Conservation (phyloP, 2,797 vertebrate genomes). For the Somateria mollissima region DNA sequence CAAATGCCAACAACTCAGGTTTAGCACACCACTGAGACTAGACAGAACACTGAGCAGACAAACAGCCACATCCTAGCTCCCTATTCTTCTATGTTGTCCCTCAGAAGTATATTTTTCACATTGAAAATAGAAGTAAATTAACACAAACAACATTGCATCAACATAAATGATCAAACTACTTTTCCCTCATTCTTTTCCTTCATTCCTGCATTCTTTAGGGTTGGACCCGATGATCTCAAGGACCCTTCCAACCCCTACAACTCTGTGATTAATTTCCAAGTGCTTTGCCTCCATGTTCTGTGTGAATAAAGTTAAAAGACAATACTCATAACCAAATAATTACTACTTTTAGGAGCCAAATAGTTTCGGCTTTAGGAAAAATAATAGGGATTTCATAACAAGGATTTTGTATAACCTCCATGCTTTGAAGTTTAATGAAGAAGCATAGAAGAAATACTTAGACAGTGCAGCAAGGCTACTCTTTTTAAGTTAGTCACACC, state of each 20-base stretch:
- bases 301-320: neutral
- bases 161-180: neutral
- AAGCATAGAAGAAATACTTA: neutral
- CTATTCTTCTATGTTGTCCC: neutral
- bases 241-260: too few relatives aligned
- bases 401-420: neutral
- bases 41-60: neutral
- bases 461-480: neutral
- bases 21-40: neutral
- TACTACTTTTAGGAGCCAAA: neutral
- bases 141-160: neutral
- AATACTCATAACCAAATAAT: neutral
- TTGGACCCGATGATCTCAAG: too few relatives aligned
- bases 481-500: neutral
- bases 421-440: neutral
- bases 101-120: neutral
- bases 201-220: too few relatives aligned
- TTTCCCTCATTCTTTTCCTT: neutral
- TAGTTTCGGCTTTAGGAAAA: neutral
- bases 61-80: neutral
- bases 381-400: neutral
- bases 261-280: neutral
- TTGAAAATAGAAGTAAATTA: neutral
- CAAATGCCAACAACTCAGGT: neutral
- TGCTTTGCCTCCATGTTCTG: accelerated